These are phyloP conservation scores for Macrosoma leucophasiata DNA, from an alignment of 2,888 invertebrate species.

Conservation along the genomic window DNA sequence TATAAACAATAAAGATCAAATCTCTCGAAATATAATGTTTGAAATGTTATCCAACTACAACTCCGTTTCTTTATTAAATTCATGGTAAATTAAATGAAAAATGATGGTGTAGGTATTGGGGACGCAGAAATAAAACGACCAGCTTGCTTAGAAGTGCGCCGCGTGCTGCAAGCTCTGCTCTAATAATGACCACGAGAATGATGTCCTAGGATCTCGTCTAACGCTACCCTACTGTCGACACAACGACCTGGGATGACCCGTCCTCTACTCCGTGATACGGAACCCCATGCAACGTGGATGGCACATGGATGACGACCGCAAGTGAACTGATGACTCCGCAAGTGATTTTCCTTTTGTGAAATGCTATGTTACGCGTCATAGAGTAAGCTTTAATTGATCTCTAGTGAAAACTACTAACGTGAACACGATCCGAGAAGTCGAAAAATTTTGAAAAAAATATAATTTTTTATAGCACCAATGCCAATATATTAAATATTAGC, in stretches of 20 bases:
- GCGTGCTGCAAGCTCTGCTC: constrained; percentile 59
- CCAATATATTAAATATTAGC: constrained; percentile 52
- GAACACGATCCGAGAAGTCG: constrained; percentile 41
- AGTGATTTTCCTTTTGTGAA: constrained; percentile 30
- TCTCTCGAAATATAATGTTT: too few species aligned
- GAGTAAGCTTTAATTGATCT: constrained; percentile 55
- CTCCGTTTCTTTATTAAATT: neutral
- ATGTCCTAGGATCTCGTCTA: constrained; percentile 33
- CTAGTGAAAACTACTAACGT: constrained; percentile 55
- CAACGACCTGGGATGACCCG: constrained; percentile 41
- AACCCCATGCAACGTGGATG: constrained; percentile 42
- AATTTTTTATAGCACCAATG: constrained; percentile 63
- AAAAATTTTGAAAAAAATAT: constrained; percentile 42
- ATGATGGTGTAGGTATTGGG: constrained; percentile 3
- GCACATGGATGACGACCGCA: constrained; percentile 54
- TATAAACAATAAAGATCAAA: neutral
- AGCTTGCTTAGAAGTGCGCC: constrained; percentile 61
- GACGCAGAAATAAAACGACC: constrained; percentile 19
- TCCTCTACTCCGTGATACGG: constrained; percentile 20
- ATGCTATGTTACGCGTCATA: constrained; percentile 44
- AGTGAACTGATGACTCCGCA: constrained; percentile 26
- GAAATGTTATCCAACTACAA: neutral
- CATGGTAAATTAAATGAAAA: neutral
- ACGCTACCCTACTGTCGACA: constrained; percentile 37
- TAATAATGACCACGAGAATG: constrained; percentile 38